Conservation (phyloP, 2,888 invertebrate genomes). For the Calliscelio sp. region DNA sequence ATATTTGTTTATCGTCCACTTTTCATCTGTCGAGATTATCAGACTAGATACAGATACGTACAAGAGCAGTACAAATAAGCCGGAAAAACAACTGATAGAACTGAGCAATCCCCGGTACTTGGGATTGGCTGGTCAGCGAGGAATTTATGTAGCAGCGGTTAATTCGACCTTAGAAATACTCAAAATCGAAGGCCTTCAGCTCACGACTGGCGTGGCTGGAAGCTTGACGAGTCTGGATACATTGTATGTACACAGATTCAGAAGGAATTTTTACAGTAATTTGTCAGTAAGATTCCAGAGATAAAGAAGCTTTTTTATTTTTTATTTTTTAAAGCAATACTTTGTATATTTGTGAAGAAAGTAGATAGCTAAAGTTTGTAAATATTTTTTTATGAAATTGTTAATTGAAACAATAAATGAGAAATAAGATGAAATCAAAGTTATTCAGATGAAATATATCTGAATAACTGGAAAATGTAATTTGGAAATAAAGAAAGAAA, state of each 20-base stretch:
- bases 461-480: too few species aligned
- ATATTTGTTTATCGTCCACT: slow-evolving; percentile 93
- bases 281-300: too few species aligned
- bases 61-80: slow-evolving; percentile 79
- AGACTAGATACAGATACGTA: slow-evolving; percentile 82
- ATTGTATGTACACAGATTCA: slow-evolving; percentile 78
- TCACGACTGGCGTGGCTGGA: slow-evolving; percentile 75
- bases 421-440: too few species aligned
- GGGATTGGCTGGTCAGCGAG: slow-evolving; percentile 85
- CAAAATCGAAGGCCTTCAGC: slow-evolving; percentile 81
- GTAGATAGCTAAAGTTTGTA: too few species aligned
- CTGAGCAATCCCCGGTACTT: slow-evolving; percentile 86
- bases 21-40: slow-evolving; percentile 88
- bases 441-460: too few species aligned
- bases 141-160: slow-evolving; percentile 83
- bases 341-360: too few species aligned
- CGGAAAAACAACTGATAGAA: slow-evolving; percentile 84
- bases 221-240: slow-evolving; percentile 83
- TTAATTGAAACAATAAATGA: too few species aligned
- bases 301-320: too few species aligned
- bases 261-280: neutral
- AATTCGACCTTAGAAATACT: slow-evolving; percentile 82
- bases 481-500: too few species aligned
- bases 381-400: too few species aligned
- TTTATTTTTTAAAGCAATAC: too few species aligned